Conservation (phyloP, 1,140 invertebrate genomes). For the Solenopsis invicta region DNA sequence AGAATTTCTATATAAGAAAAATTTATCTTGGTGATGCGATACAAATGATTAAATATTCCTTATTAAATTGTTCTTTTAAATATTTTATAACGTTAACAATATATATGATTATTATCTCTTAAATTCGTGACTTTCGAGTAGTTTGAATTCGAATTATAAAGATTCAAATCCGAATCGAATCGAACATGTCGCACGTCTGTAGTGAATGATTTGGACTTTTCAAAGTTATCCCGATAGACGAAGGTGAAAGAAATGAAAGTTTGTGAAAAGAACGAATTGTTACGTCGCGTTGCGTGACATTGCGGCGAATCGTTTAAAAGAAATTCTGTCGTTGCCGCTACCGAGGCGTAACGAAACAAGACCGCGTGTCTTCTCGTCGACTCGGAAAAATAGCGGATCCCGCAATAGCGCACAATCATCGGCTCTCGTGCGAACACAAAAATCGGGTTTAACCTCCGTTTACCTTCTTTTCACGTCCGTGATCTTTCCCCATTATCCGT, state of each 20-base stretch:
- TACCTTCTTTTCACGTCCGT: constrained; percentile 37
- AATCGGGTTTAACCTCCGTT: constrained; percentile 48
- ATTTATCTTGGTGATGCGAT: too few species aligned
- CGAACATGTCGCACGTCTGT: too few species aligned
- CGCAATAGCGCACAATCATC: neutral
- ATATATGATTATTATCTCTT: too few species aligned
- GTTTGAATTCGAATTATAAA: too few species aligned
- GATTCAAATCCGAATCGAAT: too few species aligned
- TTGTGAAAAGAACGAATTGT: neutral
- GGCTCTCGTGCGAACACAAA: neutral
- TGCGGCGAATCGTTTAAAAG: neutral
- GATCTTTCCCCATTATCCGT: constrained; percentile 18
- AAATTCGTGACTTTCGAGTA: too few species aligned
- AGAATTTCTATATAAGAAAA: too few species aligned
- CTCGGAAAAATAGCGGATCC: constrained; percentile 1
- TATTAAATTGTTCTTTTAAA: too few species aligned
- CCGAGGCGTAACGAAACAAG: constrained; percentile 3
- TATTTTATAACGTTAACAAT: too few species aligned
- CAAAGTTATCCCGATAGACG: neutral
- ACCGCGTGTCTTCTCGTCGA: constrained; percentile 3
- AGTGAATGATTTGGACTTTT: neutral
- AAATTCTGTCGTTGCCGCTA: neutral
- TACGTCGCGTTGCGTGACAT: constrained; percentile 4
- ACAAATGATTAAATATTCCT: too few species aligned
- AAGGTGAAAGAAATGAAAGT: neutral